A percentile compares a stretch with the other conserved stretches of the same genome.
phyloP scores from a whole-genome alignment of 2,113 vertebrate species.

The Silurus meridionalis region DNA sequence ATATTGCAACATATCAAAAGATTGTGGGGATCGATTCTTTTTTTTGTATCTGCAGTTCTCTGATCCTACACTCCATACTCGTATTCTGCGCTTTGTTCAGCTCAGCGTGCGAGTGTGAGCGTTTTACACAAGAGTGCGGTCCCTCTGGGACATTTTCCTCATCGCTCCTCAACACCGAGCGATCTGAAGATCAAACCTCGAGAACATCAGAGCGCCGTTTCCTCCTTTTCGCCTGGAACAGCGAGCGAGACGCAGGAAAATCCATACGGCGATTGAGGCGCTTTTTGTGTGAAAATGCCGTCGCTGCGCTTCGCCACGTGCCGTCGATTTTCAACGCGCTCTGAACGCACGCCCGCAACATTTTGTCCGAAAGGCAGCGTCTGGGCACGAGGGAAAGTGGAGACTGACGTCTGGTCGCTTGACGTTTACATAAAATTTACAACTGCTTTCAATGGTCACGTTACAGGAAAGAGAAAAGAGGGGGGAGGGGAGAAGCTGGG shows the following conservation, averaged over 20 bases:
- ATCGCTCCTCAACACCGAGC: too few relatives aligned
- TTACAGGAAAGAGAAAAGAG: neutral
- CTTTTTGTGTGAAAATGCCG: neutral
- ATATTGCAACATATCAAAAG: too few relatives aligned
- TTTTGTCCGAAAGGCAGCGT: too few relatives aligned
- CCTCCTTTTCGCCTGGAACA: neutral
- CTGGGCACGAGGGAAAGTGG: neutral
- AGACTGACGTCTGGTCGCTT: neutral
- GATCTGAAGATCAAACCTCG: neutral
- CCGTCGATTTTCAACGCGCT: neutral
- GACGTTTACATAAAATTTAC: neutral
- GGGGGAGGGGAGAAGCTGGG: neutral
- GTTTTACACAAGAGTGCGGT: too few relatives aligned
- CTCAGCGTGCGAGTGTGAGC: too few relatives aligned
- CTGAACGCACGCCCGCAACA: neutral
- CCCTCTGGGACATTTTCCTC: too few relatives aligned
- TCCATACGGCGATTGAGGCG: neutral
- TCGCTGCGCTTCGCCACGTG: neutral
- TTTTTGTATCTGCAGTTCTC: too few relatives aligned
- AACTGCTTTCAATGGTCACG: neutral
- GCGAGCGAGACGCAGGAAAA: neutral
- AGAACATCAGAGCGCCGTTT: neutral
- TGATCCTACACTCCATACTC: too few relatives aligned
- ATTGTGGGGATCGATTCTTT: too few relatives aligned
- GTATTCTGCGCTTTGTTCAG: too few relatives aligned